phyloP scores from a whole-genome alignment of 2,888 invertebrate genomes.

The Seira sanloemensis region DNA sequence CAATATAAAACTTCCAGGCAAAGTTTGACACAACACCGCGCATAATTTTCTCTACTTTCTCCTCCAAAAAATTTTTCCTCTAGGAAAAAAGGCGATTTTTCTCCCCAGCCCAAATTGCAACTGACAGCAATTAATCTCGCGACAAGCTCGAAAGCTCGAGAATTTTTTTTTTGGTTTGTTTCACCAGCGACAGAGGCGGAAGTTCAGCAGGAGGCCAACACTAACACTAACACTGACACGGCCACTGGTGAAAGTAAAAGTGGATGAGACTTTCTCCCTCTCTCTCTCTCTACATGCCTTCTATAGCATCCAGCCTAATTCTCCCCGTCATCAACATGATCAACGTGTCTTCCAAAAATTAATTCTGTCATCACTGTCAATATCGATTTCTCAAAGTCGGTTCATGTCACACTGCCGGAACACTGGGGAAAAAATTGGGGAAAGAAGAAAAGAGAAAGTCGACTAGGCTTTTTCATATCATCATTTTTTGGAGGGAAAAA shows the following conservation, averaged over 20 bases:
- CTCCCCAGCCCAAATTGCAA: constrained; percentile 35
- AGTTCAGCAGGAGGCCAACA: too few relatives aligned
- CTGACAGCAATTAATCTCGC: constrained; percentile 53
- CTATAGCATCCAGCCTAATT: too few relatives aligned
- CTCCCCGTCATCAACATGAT: constrained; percentile 23
- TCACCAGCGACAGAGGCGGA: too few relatives aligned
- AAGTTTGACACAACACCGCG: too few relatives aligned
- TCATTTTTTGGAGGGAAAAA: too few relatives aligned
- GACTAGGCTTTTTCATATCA: too few relatives aligned
- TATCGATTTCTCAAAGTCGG: constrained; percentile 54
- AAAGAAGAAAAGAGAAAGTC: background rate
- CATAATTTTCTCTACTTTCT: background rate
- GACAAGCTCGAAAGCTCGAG: constrained; percentile 19
- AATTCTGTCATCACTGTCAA: constrained; percentile 59
- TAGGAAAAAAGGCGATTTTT: background rate
- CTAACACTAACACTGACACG: too few relatives aligned
- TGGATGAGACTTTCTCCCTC: too few relatives aligned
- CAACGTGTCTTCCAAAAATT: constrained; percentile 47
- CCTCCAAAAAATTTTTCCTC: constrained; percentile 12
- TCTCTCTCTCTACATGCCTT: too few relatives aligned
- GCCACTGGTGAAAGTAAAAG: too few relatives aligned
- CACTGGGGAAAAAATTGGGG: background rate
- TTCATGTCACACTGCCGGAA: constrained; percentile 8
- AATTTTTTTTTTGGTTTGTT: constrained; percentile 19
- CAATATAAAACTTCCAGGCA: too few relatives aligned